Evolutionary conservation across 1,140 invertebrate genomes (phyloP).

Genomic region (Diorhabda carinulata): DNA sequence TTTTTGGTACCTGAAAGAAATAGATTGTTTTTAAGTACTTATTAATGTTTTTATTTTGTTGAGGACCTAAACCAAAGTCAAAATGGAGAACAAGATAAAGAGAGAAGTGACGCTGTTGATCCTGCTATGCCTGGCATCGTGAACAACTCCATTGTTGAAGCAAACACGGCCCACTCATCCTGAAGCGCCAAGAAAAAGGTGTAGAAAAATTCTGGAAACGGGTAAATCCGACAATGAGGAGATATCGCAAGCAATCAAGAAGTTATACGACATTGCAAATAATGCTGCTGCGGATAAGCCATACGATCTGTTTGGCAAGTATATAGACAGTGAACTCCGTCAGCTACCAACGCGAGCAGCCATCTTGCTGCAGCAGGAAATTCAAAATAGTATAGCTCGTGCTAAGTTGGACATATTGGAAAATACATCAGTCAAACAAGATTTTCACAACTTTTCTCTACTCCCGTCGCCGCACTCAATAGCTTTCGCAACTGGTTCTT

Average conservation of each 20-base stretch:
- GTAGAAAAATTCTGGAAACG: not conserved
- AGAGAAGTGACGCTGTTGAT: not conserved
- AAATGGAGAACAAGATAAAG: not conserved
- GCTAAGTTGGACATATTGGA: slow-evolving; percentile 7
- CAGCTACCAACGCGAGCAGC: slow-evolving; percentile 19
- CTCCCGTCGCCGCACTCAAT: no score
- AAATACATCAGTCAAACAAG: not conserved
- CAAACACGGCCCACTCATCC: not conserved
- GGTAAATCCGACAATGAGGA: not conserved
- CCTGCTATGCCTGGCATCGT: not conserved
- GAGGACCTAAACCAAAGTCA: slow-evolving; percentile 8
- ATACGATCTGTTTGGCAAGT: slow-evolving; percentile 23
- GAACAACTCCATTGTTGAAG: not conserved
- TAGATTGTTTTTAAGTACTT: slow-evolving; percentile 1
- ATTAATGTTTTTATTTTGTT: slow-evolving; percentile 23
- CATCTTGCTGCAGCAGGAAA: slow-evolving; percentile 17
- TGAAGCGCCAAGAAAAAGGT: not conserved
- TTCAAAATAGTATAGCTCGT: slow-evolving; percentile 8
- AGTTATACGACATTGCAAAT: slow-evolving; percentile 12
- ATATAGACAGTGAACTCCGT: slow-evolving; percentile 19
- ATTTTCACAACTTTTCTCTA: no score
- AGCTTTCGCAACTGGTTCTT: no score
- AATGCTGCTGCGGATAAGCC: slow-evolving; percentile 16
- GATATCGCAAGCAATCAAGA: slow-evolving; percentile 9
- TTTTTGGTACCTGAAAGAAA: slow-evolving; percentile 22